A percentile compares a stretch with the other conserved stretches of the same genome.
Evolutionary conservation across 2,113 vertebrate species (phyloP).

Genomic region (Sarotherodon lohbergeri): DNA sequence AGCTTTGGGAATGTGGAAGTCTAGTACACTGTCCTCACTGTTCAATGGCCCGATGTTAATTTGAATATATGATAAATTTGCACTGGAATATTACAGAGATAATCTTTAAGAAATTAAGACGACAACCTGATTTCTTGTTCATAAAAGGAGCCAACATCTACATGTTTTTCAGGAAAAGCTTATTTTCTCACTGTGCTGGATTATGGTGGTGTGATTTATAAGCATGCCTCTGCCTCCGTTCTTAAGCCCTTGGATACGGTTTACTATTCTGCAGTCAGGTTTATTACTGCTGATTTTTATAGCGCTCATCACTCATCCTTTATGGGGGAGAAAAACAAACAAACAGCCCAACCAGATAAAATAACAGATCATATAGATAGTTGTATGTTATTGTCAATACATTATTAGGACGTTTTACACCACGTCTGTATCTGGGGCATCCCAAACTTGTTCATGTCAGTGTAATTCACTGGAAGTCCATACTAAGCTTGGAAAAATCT

Average conservation of each 20-base stretch:
- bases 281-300: not conserved
- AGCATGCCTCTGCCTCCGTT: not conserved
- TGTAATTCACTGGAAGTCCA: not conserved
- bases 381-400: not conserved
- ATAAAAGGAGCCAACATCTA: not conserved
- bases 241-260: not conserved
- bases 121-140: not conserved
- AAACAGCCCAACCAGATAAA: not conserved
- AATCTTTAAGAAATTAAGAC: not conserved
- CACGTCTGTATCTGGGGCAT: accelerated
- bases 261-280: not conserved
- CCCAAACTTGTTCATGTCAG: not conserved
- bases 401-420: not conserved
- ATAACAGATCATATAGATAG: not conserved
- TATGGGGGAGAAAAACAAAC: not conserved
- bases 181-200: accelerated
- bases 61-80: not conserved
- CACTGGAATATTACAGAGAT: accelerated
- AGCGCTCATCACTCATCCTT: not conserved
- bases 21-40: not conserved
- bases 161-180: not conserved
- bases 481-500: not conserved
- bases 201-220: not conserved
- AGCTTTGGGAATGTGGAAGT: not conserved
- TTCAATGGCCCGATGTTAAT: not conserved